phyloP scores from a whole-genome alignment of 2,888 invertebrate species.

The Mesorhabditis belari region DNA sequence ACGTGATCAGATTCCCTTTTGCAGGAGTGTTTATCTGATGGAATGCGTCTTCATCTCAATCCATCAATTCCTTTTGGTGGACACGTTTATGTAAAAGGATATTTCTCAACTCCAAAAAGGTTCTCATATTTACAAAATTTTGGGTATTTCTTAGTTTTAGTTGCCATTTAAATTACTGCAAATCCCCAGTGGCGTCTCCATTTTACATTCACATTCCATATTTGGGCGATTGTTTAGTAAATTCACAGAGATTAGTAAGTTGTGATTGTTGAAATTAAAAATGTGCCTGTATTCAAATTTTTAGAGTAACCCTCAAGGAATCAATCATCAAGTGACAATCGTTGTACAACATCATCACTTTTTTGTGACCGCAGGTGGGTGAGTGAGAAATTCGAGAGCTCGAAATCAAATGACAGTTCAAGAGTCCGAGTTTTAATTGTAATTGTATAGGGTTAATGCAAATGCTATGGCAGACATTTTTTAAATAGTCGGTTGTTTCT shows the following conservation, averaged over 20 bases:
- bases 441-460: too few relatives aligned
- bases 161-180: constrained; percentile 35
- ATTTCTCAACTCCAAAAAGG: constrained; percentile 22
- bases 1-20: constrained; percentile 1
- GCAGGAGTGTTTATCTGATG: constrained; percentile 42
- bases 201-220: constrained; percentile 47
- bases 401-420: too few relatives aligned
- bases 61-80: constrained; percentile 36
- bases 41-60: constrained; percentile 35
- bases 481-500: too few relatives aligned
- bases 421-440: too few relatives aligned
- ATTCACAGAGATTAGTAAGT: constrained; percentile 27
- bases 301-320: constrained; percentile 33
- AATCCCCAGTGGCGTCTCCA: constrained; percentile 24
- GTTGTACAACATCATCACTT: constrained; percentile 47
- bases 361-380: constrained; percentile 36
- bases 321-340: constrained; percentile 38
- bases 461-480: too few relatives aligned
- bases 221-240: constrained; percentile 41
- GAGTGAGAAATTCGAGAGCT: too few relatives aligned
- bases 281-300: constrained; percentile 1
- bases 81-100: constrained; percentile 50
- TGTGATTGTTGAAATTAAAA: too few relatives aligned
- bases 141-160: constrained; percentile 10
- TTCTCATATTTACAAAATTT: neutral